phyloP scores from a whole-genome alignment of 1,140 invertebrate species.

The Phymastichus coffea region DNA sequence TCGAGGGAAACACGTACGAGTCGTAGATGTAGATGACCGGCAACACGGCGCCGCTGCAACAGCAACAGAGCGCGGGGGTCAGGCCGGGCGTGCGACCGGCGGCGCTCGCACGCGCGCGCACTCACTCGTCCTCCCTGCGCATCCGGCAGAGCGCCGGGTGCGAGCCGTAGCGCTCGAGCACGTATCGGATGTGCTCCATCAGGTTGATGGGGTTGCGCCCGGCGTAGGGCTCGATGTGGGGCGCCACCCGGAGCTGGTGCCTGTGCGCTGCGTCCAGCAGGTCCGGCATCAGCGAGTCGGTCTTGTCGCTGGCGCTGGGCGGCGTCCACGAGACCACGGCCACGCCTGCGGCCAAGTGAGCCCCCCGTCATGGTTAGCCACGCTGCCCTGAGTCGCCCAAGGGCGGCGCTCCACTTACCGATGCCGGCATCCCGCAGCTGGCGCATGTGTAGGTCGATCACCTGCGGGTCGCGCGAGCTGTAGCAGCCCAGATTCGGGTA shows the following conservation, averaged over 20 bases:
- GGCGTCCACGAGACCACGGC: conserved; percentile 56
- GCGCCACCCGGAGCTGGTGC: conserved; percentile 53
- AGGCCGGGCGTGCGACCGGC: too few species aligned
- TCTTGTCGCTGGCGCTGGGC: conserved; percentile 47
- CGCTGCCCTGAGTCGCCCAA: too few species aligned
- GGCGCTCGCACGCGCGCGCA: too few species aligned
- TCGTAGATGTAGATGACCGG: conserved; percentile 64
- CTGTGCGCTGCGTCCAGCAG: conserved; percentile 52
- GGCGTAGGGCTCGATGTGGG: conserved; percentile 55
- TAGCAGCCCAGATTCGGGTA: conserved; percentile 57
- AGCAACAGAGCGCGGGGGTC: too few species aligned
- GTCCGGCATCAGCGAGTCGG: conserved; percentile 48
- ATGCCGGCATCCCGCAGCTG: conserved; percentile 52
- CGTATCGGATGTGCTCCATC: conserved; percentile 48
- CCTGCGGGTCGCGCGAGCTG: conserved; percentile 53
- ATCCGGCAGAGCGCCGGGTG: conserved; percentile 59
- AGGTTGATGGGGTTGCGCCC: conserved; percentile 54
- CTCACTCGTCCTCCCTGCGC: conserved; percentile 50
- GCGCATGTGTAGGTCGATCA: conserved; percentile 55
- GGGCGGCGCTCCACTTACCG: conserved; percentile 48
- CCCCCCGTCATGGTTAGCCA: too few species aligned
- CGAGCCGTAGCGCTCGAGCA: conserved; percentile 47
- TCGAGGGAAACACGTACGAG: conserved; percentile 58
- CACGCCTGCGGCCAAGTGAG: conserved; percentile 37
- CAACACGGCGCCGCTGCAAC: conserved; percentile 44